Conservation (phyloP, 2,888 invertebrate genomes). For the Lacanobia oleracea region DNA sequence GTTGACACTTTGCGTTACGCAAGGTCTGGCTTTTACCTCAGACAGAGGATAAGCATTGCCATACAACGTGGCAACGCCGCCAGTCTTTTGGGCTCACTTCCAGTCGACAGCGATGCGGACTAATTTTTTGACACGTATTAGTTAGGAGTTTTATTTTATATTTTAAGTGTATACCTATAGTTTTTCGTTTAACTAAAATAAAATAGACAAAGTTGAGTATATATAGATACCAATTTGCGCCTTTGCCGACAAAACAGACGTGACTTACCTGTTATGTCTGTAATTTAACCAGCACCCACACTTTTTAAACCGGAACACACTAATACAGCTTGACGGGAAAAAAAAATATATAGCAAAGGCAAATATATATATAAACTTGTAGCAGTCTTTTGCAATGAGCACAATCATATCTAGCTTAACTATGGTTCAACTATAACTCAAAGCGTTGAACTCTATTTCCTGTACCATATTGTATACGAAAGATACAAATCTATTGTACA, state of each 20-base stretch:
- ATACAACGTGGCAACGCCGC: no score
- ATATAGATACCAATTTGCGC: neutral
- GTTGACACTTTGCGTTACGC: no score
- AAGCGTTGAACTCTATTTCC: conserved; percentile 43
- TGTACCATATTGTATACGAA: conserved; percentile 42
- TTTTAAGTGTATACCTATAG: no score
- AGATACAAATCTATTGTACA: conserved; percentile 38
- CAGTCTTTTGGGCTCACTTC: no score
- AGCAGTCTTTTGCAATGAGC: neutral
- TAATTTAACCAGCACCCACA: neutral
- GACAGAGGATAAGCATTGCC: no score
- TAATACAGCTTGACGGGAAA: neutral
- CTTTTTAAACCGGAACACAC: neutral
- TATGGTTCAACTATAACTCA: conserved; percentile 1
- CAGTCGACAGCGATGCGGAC: no score
- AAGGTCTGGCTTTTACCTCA: no score
- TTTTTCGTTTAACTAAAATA: no score
- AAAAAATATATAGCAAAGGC: neutral
- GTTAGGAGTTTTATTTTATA: no score
- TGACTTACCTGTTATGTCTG: neutral
- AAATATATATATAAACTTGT: no score
- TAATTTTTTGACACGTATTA: no score
- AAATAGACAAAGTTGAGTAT: no score
- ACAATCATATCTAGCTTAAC: neutral
- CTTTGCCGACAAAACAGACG: neutral